Conservation (phyloP, 2,113 vertebrate species). For the Xiphophorus maculatus region DNA sequence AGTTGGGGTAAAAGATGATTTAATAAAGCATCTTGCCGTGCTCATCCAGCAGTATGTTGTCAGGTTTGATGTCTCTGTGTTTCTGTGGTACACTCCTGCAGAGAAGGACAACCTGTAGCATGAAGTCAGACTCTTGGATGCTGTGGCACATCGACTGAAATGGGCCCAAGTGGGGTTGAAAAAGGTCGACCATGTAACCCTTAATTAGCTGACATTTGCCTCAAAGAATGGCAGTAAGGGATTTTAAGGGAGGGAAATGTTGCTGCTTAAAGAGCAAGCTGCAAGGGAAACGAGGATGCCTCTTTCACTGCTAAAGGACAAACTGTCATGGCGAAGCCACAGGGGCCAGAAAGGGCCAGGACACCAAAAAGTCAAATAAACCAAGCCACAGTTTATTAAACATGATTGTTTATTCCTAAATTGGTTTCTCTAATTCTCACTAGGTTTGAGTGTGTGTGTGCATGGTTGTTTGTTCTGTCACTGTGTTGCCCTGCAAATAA, state of each 20-base stretch:
- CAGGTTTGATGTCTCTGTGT: slow-evolving; percentile 87
- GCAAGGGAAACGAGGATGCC: slow-evolving; percentile 26
- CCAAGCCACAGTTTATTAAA: too few relatives aligned
- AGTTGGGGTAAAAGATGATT: slow-evolving; percentile 16
- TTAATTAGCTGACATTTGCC: slow-evolving; percentile 82
- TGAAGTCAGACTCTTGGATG: background rate
- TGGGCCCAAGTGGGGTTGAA: slow-evolving; percentile 42
- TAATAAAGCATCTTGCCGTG: slow-evolving; percentile 83
- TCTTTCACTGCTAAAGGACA: slow-evolving; percentile 58
- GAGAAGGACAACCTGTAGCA: slow-evolving; percentile 41
- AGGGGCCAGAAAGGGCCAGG: slow-evolving; percentile 12
- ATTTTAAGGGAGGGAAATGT: slow-evolving; percentile 27
- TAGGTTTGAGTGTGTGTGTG: too few relatives aligned
- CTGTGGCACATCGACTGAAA: slow-evolving; percentile 19
- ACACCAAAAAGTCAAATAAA: slow-evolving; percentile 6
- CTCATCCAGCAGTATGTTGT: slow-evolving; percentile 97
- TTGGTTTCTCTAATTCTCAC: too few relatives aligned
- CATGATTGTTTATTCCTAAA: too few relatives aligned
- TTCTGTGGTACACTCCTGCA: background rate
- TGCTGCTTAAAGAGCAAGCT: slow-evolving; percentile 32
- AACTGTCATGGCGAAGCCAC: slow-evolving; percentile 39
- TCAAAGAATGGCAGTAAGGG: slow-evolving; percentile 54
- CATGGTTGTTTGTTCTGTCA: too few relatives aligned
- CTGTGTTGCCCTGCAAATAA: background rate
- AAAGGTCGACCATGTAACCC: slow-evolving; percentile 74